Evolutionary conservation across 2,113 vertebrate genomes (phyloP).

Genomic region (Trogon surrucura): DNA sequence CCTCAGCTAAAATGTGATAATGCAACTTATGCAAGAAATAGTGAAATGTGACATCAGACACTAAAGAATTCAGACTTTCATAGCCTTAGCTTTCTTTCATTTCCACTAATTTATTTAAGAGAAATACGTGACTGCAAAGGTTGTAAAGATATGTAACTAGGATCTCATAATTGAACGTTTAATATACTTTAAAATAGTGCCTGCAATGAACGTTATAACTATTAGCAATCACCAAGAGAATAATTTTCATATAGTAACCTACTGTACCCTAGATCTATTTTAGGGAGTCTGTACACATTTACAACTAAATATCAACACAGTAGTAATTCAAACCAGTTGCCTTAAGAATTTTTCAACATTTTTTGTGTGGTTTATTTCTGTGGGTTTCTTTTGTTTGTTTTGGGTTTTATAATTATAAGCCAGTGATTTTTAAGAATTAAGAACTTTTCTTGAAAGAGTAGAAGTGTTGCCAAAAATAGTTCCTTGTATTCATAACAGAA

Average conservation of each 20-base stretch:
- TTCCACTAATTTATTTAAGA: conserved; percentile 10
- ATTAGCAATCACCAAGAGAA: neutral
- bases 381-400: neutral
- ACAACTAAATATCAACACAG: neutral
- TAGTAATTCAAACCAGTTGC: neutral
- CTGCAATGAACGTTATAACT: neutral
- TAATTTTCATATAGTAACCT: neutral
- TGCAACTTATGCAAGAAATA: neutral
- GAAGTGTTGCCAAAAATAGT: neutral
- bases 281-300: neutral
- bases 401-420: neutral
- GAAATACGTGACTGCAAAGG: neutral
- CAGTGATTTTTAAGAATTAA: neutral
- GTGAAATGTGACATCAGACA: neutral
- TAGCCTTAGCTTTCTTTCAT: neutral
- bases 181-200: neutral
- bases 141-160: neutral
- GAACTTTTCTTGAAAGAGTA: neutral
- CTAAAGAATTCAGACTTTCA: neutral
- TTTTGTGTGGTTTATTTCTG: neutral
- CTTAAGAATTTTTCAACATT: neutral
- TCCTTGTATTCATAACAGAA: neutral
- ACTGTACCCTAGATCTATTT: neutral
- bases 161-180: neutral
- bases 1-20: conserved; percentile 10